phyloP scores from a whole-genome alignment of 2,888 invertebrate species.

The Sylvicola cinctus region DNA sequence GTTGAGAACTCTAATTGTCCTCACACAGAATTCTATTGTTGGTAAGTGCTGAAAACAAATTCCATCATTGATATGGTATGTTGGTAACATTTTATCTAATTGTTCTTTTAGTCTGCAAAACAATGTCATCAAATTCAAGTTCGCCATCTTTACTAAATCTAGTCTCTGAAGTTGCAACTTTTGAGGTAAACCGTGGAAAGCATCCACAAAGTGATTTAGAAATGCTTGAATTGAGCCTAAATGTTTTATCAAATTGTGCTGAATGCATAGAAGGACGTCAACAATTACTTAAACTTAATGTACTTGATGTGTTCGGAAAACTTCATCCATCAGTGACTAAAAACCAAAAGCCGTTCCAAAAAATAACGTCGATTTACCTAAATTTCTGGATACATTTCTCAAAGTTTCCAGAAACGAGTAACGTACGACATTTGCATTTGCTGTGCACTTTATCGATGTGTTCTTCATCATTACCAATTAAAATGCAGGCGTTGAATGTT shows the following conservation, averaged over 20 bases:
- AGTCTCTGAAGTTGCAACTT: constrained; percentile 13
- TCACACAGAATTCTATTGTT: constrained; percentile 18
- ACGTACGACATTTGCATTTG: constrained; percentile 8
- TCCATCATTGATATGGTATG: too few species aligned
- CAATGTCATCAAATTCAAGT: constrained; percentile 13
- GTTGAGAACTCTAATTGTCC: constrained; percentile 14
- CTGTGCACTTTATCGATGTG: constrained; percentile 13
- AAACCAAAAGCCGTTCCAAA: constrained; percentile 13
- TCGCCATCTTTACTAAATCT: constrained; percentile 18
- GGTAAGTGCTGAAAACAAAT: constrained; percentile 6
- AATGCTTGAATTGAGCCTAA: constrained; percentile 13
- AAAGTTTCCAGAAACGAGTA: constrained; percentile 17
- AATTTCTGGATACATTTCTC: constrained; percentile 21
- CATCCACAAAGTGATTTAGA: constrained; percentile 8
- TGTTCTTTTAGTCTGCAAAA: constrained; percentile 15
- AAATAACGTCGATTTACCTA: constrained; percentile 16
- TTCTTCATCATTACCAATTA: constrained; percentile 13
- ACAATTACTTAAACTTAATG: constrained; percentile 13
- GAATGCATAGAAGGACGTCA: constrained; percentile 20
- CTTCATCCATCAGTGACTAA: constrained; percentile 16
- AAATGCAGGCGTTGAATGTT: constrained; percentile 15
- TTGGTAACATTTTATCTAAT: too few species aligned
- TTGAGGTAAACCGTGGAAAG: constrained; percentile 15
- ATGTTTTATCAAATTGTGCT: constrained; percentile 20
- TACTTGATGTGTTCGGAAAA: constrained; percentile 17